Evolutionary conservation across 2,888 invertebrate species (phyloP).

Genomic region (Macaria liturata): DNA sequence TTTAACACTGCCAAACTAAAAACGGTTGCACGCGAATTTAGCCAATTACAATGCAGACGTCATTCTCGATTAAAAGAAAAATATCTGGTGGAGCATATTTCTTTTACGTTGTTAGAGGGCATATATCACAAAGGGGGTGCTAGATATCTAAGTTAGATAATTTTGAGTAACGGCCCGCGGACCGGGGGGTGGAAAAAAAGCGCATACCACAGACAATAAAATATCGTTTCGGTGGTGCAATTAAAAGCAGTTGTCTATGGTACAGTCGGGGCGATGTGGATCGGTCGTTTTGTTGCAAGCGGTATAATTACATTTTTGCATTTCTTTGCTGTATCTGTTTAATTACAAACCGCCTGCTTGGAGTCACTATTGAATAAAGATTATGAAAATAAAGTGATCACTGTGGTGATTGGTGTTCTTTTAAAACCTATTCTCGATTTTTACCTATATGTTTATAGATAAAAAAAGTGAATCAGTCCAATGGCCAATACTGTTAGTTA

Average conservation of each 20-base stretch:
- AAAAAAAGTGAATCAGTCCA: not conserved
- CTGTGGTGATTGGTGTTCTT: too few species aligned
- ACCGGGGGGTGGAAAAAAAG: slow-evolving; percentile 58
- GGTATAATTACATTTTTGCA: slow-evolving; percentile 9
- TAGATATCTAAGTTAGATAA: slow-evolving; percentile 78
- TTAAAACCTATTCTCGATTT: too few species aligned
- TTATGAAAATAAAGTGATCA: too few species aligned
- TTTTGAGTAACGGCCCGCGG: slow-evolving; percentile 74
- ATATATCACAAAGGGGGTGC: slow-evolving; percentile 63
- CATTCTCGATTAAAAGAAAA: slow-evolving; percentile 63
- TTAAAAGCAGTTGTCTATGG: slow-evolving; percentile 65
- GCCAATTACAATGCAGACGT: slow-evolving; percentile 51
- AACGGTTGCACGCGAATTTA: slow-evolving; percentile 49
- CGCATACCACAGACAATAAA: slow-evolving; percentile 67
- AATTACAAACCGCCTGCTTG: slow-evolving; percentile 3
- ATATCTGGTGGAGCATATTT: slow-evolving; percentile 51
- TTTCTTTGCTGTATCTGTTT: slow-evolving; percentile 9
- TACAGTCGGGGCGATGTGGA: slow-evolving; percentile 20
- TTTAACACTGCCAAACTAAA: slow-evolving; percentile 37
- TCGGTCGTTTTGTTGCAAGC: slow-evolving; percentile 23
- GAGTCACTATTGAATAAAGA: too few species aligned
- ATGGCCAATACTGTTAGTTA: not conserved
- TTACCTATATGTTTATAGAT: too few species aligned
- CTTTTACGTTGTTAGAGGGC: slow-evolving; percentile 61
- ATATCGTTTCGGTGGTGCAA: slow-evolving; percentile 74